phyloP scores from a whole-genome alignment of 2,797 vertebrate genomes.

The Lateolabrax maculatus region DNA sequence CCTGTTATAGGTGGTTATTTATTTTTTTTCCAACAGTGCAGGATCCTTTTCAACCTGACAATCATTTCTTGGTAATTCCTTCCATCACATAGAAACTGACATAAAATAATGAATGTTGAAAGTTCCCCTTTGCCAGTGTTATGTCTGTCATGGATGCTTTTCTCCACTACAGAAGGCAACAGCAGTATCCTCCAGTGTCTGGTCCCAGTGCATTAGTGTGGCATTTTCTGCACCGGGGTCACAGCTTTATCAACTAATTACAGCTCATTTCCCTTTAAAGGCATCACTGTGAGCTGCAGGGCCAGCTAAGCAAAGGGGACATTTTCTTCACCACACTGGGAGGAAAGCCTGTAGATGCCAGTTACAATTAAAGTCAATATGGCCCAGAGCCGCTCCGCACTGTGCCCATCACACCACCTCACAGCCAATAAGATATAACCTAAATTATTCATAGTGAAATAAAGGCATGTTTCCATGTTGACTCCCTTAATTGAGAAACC shows the following conservation, averaged over 20 bases:
- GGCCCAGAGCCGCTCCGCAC: constrained; percentile 51
- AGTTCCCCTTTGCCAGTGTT: neutral
- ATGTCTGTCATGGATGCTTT: constrained; percentile 5
- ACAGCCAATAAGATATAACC: constrained; percentile 53
- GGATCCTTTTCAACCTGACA: constrained; percentile 13
- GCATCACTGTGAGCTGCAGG: constrained; percentile 51
- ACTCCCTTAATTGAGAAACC: constrained; percentile 51
- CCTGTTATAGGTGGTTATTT: too few species aligned
- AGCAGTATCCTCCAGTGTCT: constrained; percentile 32
- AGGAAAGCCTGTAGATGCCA: constrained; percentile 73
- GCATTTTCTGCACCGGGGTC: constrained; percentile 60
- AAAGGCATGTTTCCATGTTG: constrained; percentile 63
- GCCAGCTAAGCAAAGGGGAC: constrained; percentile 60
- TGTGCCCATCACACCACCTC: constrained; percentile 53
- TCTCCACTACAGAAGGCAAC: constrained; percentile 8
- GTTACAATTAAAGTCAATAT: constrained; percentile 79
- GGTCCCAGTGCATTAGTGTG: constrained; percentile 38
- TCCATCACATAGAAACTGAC: neutral
- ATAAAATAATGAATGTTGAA: constrained; percentile 16
- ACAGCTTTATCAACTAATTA: constrained; percentile 78
- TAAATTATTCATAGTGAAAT: constrained; percentile 67
- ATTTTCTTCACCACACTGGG: constrained; percentile 59
- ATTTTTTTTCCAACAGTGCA: constrained; percentile 2
- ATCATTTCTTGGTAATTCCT: too few species aligned
- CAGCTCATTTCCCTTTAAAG: constrained; percentile 72